Conservation (phyloP, 2,797 vertebrate genomes). For the Thamnophis elegans region DNA sequence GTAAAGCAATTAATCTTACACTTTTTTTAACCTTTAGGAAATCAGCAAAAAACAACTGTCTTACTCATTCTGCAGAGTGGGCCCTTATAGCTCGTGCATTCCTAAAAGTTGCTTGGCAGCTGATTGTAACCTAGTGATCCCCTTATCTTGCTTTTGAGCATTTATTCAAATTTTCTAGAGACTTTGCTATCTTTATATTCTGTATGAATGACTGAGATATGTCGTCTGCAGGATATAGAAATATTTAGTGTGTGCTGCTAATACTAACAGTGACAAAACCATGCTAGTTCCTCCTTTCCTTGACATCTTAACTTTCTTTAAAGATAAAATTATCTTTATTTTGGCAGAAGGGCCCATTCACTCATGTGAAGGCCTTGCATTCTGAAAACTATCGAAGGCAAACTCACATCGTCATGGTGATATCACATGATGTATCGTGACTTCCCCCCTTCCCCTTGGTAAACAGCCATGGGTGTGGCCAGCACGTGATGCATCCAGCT, state of each 20-base stretch:
- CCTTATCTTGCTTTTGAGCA: not conserved
- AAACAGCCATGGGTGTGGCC: too few species aligned
- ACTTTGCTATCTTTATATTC: not conserved
- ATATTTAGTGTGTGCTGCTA: not conserved
- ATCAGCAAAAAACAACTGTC: not conserved
- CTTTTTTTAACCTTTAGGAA: not conserved
- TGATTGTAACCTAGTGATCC: not conserved
- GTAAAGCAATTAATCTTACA: not conserved
- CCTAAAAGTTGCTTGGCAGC: not conserved
- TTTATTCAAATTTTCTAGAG: not conserved
- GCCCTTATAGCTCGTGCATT: not conserved
- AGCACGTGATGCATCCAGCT: too few species aligned
- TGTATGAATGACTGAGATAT: not conserved
- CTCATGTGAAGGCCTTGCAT: not conserved
- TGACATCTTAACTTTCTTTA: not conserved
- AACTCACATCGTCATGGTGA: not conserved
- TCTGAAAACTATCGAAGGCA: not conserved
- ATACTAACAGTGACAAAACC: not conserved
- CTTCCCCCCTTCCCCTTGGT: too few species aligned
- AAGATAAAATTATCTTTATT: not conserved
- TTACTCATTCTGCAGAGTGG: not conserved
- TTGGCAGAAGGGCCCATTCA: not conserved
- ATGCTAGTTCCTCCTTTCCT: not conserved
- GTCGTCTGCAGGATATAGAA: not conserved
- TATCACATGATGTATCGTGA: too few species aligned